Conservation (phyloP, 2,113 vertebrate species). For the Cynocephalus volans region DNA sequence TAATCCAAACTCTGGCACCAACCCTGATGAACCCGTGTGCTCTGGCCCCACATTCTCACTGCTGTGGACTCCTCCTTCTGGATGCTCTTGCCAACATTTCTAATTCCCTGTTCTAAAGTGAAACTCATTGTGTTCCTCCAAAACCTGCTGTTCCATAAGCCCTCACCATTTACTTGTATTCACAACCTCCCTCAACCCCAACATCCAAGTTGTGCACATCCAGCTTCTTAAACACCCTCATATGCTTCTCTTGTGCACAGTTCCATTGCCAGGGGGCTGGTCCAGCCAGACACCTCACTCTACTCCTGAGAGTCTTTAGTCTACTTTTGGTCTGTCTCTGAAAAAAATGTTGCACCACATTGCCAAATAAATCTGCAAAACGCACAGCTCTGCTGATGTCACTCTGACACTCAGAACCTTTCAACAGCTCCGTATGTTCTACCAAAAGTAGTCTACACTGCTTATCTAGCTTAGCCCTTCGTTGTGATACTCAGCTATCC, state of each 20-base stretch:
- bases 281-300: not conserved
- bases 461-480: not conserved
- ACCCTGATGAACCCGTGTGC: not conserved
- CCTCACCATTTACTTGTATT: not conserved
- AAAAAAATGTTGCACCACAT: not conserved
- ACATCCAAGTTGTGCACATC: not conserved
- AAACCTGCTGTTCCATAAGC: not conserved
- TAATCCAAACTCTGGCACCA: not conserved
- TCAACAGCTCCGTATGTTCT: not conserved
- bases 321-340: not conserved
- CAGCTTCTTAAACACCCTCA: not conserved
- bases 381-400: not conserved
- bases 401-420: not conserved
- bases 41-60: not conserved
- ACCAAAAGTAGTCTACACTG: not conserved
- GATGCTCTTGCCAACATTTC: not conserved
- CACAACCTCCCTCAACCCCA: not conserved
- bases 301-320: not conserved
- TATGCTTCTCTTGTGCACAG: not conserved
- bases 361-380: slow-evolving; percentile 36
- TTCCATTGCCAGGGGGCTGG: not conserved
- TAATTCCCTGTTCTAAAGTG: not conserved
- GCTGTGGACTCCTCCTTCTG: not conserved
- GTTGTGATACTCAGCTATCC: not conserved
- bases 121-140: not conserved